Conservation (phyloP, 2,888 invertebrate genomes). For the Morinoia aosen region DNA sequence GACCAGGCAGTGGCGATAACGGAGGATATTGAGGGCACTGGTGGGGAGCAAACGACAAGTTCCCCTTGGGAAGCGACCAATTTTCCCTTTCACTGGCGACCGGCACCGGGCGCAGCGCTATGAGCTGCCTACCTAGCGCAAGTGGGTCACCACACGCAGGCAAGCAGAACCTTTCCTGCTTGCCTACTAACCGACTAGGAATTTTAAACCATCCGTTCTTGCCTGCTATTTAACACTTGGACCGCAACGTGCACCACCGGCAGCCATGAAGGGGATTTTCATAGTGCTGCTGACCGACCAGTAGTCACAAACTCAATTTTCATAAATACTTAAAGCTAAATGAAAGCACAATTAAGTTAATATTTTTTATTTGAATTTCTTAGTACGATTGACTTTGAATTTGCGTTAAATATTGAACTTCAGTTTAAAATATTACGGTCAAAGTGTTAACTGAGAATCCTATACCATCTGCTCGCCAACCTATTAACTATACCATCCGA, state of each 20-base stretch:
- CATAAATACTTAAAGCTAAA: too few relatives aligned
- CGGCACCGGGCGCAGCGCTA: neutral
- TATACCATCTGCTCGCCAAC: neutral
- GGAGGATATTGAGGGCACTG: neutral
- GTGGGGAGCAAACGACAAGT: neutral
- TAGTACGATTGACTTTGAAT: too few relatives aligned
- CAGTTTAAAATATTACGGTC: too few relatives aligned
- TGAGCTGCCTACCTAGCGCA: neutral
- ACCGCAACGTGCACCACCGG: too few relatives aligned
- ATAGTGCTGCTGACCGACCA: too few relatives aligned
- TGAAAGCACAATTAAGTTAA: too few relatives aligned
- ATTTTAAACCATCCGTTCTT: neutral
- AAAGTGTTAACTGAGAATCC: neutral
- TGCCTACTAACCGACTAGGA: neutral
- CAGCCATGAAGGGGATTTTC: too few relatives aligned
- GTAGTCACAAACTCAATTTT: too few relatives aligned
- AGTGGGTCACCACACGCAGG: constrained; percentile 12
- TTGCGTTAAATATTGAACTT: too few relatives aligned
- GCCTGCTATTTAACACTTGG: neutral
- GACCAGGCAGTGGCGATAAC: neutral
- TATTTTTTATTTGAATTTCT: too few relatives aligned
- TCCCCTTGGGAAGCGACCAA: neutral
- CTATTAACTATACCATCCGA: too few relatives aligned
- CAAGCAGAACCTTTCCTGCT: neutral
- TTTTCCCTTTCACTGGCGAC: constrained; percentile 25